Evolutionary conservation across 2,888 invertebrate species (phyloP).

Genomic region (Chrysomela aeneicollis): DNA sequence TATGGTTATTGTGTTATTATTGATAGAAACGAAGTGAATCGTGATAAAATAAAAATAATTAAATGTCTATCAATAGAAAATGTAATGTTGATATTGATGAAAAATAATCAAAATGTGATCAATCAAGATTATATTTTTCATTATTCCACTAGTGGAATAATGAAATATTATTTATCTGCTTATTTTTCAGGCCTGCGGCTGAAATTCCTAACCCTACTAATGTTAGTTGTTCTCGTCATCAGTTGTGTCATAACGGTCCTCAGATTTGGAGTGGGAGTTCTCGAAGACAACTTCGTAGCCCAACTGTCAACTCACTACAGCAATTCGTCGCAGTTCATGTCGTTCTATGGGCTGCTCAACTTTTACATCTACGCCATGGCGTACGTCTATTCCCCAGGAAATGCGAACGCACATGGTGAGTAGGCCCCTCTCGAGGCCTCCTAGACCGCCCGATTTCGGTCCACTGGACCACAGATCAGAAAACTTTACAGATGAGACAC

Average conservation of each 20-base stretch:
- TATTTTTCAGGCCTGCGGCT: slow-evolving; percentile 82
- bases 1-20: too few species aligned
- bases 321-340: slow-evolving; percentile 95
- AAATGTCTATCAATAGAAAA: too few species aligned
- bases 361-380: slow-evolving; percentile 94
- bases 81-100: too few species aligned
- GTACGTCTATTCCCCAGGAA: slow-evolving; percentile 91
- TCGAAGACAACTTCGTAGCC: slow-evolving; percentile 95
- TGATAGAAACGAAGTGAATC: too few species aligned
- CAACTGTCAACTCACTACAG: slow-evolving; percentile 86
- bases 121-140: too few species aligned
- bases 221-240: slow-evolving; percentile 80
- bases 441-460: not conserved
- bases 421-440: slow-evolving; percentile 29
- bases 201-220: slow-evolving; percentile 87
- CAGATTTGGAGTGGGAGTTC: slow-evolving; percentile 86
- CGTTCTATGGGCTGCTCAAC: slow-evolving; percentile 91
- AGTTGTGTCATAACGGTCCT: slow-evolving; percentile 78
- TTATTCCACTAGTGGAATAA: too few species aligned
- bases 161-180: not conserved
- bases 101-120: too few species aligned
- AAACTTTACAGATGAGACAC: too few species aligned
- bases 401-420: slow-evolving; percentile 81
- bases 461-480: too few species aligned
- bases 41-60: too few species aligned